Percentiles rank a stretch among this genome's conserved stretches.
Conservation (phyloP, 2,888 invertebrate genomes). For the Zygothrica quintamaculata region DNA sequence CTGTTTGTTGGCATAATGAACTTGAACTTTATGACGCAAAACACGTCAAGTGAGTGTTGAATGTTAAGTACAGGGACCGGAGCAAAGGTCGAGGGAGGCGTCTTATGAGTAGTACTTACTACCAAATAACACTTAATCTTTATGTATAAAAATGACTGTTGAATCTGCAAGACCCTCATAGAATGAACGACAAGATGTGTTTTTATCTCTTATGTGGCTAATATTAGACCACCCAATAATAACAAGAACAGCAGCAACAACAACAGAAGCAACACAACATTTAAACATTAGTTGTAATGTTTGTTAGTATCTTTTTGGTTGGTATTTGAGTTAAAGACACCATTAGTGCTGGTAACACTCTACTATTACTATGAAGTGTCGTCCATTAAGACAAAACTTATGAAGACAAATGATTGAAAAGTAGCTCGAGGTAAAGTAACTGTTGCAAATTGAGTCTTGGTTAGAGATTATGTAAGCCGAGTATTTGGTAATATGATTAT, state of each 20-base stretch:
- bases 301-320: too few species aligned
- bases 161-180: too few species aligned
- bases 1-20: constrained; percentile 68
- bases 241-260: too few species aligned
- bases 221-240: too few species aligned
- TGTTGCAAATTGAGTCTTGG: too few species aligned
- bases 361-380: too few species aligned
- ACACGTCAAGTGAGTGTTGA: constrained; percentile 72
- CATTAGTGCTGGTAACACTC: too few species aligned
- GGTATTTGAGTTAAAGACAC: too few species aligned
- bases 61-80: constrained; percentile 50
- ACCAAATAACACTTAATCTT: constrained; percentile 45
- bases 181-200: too few species aligned
- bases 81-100: neutral
- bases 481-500: neutral
- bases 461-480: neutral
- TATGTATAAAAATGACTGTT: constrained; percentile 25
- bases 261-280: too few species aligned
- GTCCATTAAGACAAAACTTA: too few species aligned
- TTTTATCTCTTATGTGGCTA: constrained; percentile 31
- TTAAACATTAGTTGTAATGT: too few species aligned
- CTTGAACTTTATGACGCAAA: constrained; percentile 80
- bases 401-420: neutral
- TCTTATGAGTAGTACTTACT: constrained; percentile 17
- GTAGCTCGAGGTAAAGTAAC: neutral